A percentile compares a stretch with the other conserved stretches of the same genome.
Conservation (phyloP, 1,140 invertebrate genomes). For the Drosophila ohnishii region DNA sequence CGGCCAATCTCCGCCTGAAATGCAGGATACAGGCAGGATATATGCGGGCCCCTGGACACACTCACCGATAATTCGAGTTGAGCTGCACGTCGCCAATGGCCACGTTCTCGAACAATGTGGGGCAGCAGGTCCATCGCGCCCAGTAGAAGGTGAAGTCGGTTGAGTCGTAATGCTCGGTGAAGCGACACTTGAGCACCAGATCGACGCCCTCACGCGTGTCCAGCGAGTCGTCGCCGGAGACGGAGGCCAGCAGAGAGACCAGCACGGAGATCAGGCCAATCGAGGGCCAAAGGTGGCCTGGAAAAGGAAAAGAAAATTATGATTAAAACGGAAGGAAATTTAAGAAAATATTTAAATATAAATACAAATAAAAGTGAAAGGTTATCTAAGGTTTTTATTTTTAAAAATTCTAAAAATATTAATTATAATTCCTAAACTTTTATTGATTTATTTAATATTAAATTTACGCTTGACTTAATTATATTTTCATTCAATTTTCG, state of each 20-base stretch:
- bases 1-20: slow-evolving; percentile 2
- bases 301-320: slow-evolving; percentile 5
- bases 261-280: slow-evolving; percentile 31
- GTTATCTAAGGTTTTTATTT: neutral
- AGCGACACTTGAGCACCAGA: slow-evolving; percentile 90
- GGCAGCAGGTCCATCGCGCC: slow-evolving; percentile 86
- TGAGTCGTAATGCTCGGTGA: slow-evolving; percentile 87
- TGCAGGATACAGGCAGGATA: slow-evolving; percentile 10
- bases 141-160: slow-evolving; percentile 89
- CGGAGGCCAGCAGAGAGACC: slow-evolving; percentile 1
- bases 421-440: neutral
- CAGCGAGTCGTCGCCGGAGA: slow-evolving; percentile 83
- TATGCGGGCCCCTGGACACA: slow-evolving; percentile 34
- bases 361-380: accelerated
- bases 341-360: neutral
- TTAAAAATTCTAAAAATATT: no score
- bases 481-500: neutral
- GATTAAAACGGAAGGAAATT: neutral
- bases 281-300: slow-evolving; percentile 48
- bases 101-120: slow-evolving; percentile 89
- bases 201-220: slow-evolving; percentile 91
- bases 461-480: neutral
- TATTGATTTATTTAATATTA: neutral
- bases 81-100: slow-evolving; percentile 90
- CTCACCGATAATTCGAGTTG: slow-evolving; percentile 91